A percentile compares a stretch with the other conserved stretches of the same genome.
phyloP scores from a whole-genome alignment of 2,113 vertebrate genomes.

The Leiothrix lutea region DNA sequence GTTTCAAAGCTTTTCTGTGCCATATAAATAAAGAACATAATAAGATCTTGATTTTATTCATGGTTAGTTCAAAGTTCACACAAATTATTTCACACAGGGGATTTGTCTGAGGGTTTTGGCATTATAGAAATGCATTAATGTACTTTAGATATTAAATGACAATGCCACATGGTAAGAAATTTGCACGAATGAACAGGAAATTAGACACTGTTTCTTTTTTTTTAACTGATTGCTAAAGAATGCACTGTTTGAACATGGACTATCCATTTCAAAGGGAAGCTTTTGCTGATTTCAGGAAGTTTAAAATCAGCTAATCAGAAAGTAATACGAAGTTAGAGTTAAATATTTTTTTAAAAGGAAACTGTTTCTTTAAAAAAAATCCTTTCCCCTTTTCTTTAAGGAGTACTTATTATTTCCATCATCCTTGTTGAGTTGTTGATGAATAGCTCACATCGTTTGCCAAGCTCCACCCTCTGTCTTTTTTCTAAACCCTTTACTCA shows the following conservation, averaged over 20 bases:
- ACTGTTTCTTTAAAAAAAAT: constrained; percentile 69
- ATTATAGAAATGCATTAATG: constrained; percentile 66
- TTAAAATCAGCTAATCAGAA: constrained; percentile 69
- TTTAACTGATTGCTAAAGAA: constrained; percentile 70
- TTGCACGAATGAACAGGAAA: constrained; percentile 71
- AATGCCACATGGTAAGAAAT: constrained; percentile 73
- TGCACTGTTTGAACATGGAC: constrained; percentile 25
- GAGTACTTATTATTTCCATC: constrained; percentile 77
- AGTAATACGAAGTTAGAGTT: constrained; percentile 65
- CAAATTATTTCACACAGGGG: constrained; percentile 72
- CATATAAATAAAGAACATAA: constrained; percentile 67
- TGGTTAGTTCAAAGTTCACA: constrained; percentile 72
- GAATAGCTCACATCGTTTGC: constrained; percentile 77
- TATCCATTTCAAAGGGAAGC: constrained; percentile 75
- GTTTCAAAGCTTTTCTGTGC: constrained; percentile 71
- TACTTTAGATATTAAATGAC: constrained; percentile 77
- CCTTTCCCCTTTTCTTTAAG: constrained; percentile 66
- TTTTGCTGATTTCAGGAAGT: constrained; percentile 66
- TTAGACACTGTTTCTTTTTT: constrained; percentile 68
- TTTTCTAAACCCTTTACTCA: constrained; percentile 79
- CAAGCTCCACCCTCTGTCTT: constrained; percentile 79
- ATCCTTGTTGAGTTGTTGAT: constrained; percentile 77
- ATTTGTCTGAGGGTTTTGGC: constrained; percentile 64
- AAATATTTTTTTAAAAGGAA: constrained; percentile 65
- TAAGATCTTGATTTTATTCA: constrained; percentile 70